These are phyloP conservation scores for Brachionus sp. DNA, from an alignment of 1,140 invertebrate genomes.

Conservation along the genomic window DNA sequence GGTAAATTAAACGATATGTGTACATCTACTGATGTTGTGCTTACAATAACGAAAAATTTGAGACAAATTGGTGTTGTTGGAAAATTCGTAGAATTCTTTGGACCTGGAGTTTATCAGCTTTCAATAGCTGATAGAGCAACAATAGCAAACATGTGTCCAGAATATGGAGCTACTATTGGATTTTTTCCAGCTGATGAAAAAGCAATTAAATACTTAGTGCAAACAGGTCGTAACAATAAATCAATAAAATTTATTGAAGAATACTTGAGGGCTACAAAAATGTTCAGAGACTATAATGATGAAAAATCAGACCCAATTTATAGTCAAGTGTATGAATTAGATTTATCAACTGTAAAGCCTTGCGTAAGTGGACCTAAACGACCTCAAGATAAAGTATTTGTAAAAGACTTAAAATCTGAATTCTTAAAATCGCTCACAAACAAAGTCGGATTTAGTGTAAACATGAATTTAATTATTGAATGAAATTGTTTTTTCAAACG, in stretches of 20 bases:
- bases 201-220: constrained; percentile 76
- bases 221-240: constrained; percentile 78
- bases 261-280: constrained; percentile 74
- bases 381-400: constrained; percentile 88
- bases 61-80: constrained; percentile 89
- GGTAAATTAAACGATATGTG: constrained; percentile 75
- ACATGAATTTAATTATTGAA: not conserved
- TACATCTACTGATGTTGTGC: constrained; percentile 94
- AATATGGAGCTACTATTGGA: constrained; percentile 89
- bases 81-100: constrained; percentile 98
- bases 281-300: constrained; percentile 80
- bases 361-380: constrained; percentile 93
- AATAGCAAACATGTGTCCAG: constrained; percentile 85
- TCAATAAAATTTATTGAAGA: constrained; percentile 78
- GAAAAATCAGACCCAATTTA: constrained; percentile 74
- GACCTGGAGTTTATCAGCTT: constrained; percentile 78
- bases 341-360: constrained; percentile 81
- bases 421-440: constrained; percentile 81
- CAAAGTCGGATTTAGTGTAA: constrained; percentile 84
- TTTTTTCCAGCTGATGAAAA: constrained; percentile 89
- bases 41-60: constrained; percentile 94
- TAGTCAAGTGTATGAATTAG: constrained; percentile 76
- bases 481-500: not conserved
- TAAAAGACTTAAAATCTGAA: constrained; percentile 82
- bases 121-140: constrained; percentile 84